A percentile compares a stretch with the other conserved stretches of the same genome.
These are phyloP conservation scores for Eupeodes luniger DNA, from an alignment of 2,888 invertebrate species.

Conservation along the genomic window DNA sequence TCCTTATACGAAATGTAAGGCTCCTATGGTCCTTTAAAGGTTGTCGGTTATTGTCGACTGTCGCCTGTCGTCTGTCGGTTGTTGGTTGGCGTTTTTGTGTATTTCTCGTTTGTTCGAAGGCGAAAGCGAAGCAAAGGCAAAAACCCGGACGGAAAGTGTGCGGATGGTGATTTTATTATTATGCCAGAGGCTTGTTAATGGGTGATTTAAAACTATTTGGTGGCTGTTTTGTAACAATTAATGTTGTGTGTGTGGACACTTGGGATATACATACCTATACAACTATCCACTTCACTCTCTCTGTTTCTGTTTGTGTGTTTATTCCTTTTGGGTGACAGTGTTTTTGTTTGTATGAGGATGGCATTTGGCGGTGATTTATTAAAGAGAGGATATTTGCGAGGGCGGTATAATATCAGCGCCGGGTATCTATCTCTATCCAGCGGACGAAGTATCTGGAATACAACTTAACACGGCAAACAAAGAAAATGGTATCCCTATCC, in stretches of 20 bases:
- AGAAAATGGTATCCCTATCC: background rate
- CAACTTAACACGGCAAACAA: slow-evolving; percentile 59
- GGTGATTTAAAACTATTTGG: slow-evolving; percentile 76
- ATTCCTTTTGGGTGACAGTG: slow-evolving; percentile 15
- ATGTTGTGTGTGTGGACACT: slow-evolving; percentile 50
- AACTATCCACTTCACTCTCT: background rate
- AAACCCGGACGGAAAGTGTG: slow-evolving; percentile 35
- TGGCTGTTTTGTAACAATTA: slow-evolving; percentile 74
- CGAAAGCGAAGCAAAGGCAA: no score
- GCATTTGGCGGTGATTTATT: slow-evolving; percentile 72
- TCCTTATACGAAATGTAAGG: slow-evolving; percentile 5
- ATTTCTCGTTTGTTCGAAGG: background rate
- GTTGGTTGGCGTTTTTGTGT: background rate
- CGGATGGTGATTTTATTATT: slow-evolving; percentile 71
- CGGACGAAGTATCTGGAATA: slow-evolving; percentile 30
- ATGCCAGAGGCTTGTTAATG: slow-evolving; percentile 74
- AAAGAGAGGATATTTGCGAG: slow-evolving; percentile 43
- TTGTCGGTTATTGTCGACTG: background rate
- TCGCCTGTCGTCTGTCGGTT: background rate
- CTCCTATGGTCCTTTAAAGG: slow-evolving; percentile 35
- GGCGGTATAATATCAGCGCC: slow-evolving; percentile 35
- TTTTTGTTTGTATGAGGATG: slow-evolving; percentile 46
- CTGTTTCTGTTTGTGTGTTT: background rate
- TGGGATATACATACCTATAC: background rate
- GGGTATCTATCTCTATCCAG: background rate